Evolutionary conservation across 2,888 invertebrate genomes (phyloP), one percentile per base, ranked within the genome.

Genomic region (Thecophora atra): DNA sequence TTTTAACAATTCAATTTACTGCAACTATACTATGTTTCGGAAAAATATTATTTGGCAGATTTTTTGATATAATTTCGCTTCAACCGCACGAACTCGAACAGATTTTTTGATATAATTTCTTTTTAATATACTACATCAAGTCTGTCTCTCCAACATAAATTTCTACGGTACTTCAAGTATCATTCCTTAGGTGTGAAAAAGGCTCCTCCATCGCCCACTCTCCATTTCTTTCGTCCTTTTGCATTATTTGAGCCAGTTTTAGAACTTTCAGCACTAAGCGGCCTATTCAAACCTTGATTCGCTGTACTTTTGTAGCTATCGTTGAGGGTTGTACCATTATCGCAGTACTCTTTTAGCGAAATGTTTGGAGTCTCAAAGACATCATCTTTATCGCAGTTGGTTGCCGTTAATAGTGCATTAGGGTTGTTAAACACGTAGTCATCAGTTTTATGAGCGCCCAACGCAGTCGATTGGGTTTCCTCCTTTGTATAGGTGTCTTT

Each of bases 151-250:
- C 11, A 44, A 19, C n/a, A 63, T 63, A 6, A 63, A 52, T 70
- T 44, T 51, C 51, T 62, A 3, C 74, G 73, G 26, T 74, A 65
- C 56, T 70, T 72, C 4, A 70, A 54, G 56, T 76, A 76, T 21
- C 74, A 37, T 51, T 74, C 75, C 28, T 66, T 73, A 4, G 74
- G 64, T 6, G 75, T 70, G 44, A 68, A 73, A 26, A 68, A 70
- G 13, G 44, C 47, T 21, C 63, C 26, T 19, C 8, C 24, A n/a
- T 60, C 24, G 1, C 28, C 24, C 1, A n/a, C n/a, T 54, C 13
- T 13, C 13, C 19, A 8, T 30, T 24, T 15, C 13, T 44, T 42
- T 7, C 28, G 26, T 6, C 19, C 7, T 26, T 30, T 6, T 28
- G 2, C 19, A 69, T 26, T n/a, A 7, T 56, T 26, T 4, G 19